These are phyloP conservation scores for Halocaridina rubra DNA, from an alignment of 2,888 invertebrate species.

Conservation along the genomic window DNA sequence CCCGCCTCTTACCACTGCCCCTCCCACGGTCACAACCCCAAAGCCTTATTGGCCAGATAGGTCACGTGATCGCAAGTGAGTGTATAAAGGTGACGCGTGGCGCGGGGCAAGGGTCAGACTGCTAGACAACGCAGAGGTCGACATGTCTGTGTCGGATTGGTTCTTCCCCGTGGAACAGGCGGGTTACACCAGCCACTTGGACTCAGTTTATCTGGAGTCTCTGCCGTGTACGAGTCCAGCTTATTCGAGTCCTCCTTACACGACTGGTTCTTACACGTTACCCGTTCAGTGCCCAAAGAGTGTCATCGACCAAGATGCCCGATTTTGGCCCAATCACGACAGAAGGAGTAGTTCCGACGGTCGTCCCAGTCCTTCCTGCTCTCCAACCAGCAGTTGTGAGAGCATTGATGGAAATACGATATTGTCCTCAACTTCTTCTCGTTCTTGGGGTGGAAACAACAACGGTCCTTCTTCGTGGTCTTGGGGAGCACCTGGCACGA, in stretches of 20 bases:
- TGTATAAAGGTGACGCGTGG: constrained; percentile 45
- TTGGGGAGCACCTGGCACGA: constrained; percentile 55
- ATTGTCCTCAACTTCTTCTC: not conserved
- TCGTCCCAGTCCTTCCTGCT: constrained; percentile 39
- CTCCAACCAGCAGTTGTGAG: constrained; percentile 45
- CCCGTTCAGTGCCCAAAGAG: constrained; percentile 17
- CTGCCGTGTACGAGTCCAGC: constrained; percentile 24
- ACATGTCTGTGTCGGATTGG: constrained; percentile 52
- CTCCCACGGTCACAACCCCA: constrained; percentile 39
- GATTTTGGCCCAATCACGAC: not conserved
- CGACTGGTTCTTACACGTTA: constrained; percentile 28
- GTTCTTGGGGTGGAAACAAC: constrained; percentile 12
- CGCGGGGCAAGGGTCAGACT: constrained; percentile 42
- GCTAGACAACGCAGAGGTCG: constrained; percentile 12
- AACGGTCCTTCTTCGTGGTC: constrained; percentile 43
- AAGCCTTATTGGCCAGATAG: constrained; percentile 47
- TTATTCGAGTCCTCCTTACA: constrained; percentile 21
- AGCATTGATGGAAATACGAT: constrained; percentile 26
- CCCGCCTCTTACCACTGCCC: constrained; percentile 39
- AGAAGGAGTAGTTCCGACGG: constrained; percentile 3
- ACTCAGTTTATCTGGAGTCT: constrained; percentile 10
- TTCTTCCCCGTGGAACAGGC: constrained; percentile 20
- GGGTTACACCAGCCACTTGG: constrained; percentile 18
- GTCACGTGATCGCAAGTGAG: constrained; percentile 44
- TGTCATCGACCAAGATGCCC: not conserved